Percentiles rank a stretch among this genome's conserved stretches.
Evolutionary conservation across 2,113 vertebrate genomes (phyloP).

Genomic region (Ailurus styani): DNA sequence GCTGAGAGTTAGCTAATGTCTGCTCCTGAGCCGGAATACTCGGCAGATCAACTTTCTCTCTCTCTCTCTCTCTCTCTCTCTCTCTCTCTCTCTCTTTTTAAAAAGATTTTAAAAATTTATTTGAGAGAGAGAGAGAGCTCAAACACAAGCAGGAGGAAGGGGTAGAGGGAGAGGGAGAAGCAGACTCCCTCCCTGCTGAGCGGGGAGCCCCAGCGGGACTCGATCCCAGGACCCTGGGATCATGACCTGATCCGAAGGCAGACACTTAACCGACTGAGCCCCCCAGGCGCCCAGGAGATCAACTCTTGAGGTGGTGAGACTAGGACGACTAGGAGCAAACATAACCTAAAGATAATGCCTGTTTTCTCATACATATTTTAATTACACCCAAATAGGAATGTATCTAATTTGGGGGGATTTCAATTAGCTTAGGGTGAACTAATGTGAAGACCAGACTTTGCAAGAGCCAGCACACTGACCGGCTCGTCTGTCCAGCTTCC

Average conservation of each 20-base stretch:
- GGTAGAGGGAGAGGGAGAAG: no score
- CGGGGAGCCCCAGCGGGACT: no score
- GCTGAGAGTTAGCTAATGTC: background rate
- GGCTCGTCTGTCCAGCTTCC: background rate
- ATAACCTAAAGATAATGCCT: background rate
- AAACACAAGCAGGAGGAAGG: no score
- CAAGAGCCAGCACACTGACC: background rate
- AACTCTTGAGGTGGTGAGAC: no score
- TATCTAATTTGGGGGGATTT: background rate
- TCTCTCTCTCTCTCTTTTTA: no score
- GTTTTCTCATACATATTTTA: background rate
- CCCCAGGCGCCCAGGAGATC: background rate
- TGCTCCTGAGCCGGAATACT: background rate
- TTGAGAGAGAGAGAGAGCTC: no score
- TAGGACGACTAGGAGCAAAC: background rate
- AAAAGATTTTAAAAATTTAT: no score
- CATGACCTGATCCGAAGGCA: no score
- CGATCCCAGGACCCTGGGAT: no score
- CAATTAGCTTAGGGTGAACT: background rate
- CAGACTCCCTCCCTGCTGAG: no score
- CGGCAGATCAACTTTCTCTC: background rate
- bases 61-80: no score
- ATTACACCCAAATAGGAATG: background rate
- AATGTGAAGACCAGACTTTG: background rate
- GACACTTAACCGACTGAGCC: background rate